phyloP scores from a whole-genome alignment of 2,113 vertebrate species.

The Propithecus coquereli region DNA sequence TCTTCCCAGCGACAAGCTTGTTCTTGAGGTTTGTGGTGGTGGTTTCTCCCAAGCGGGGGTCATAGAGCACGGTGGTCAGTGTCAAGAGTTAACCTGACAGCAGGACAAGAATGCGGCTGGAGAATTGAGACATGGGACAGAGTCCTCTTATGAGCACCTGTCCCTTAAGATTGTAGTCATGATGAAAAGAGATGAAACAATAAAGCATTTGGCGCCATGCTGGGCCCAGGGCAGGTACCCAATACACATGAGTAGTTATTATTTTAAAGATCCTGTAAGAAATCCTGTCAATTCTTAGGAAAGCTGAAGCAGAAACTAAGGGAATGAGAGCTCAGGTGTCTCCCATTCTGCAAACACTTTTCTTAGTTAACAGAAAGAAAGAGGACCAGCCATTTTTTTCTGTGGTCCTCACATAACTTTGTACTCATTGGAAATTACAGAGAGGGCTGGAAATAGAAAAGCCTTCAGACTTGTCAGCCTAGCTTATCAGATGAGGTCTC shows the following conservation, averaged over 20 bases:
- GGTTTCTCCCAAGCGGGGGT: not conserved
- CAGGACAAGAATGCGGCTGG: not conserved
- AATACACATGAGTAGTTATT: not conserved
- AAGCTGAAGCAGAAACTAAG: not conserved
- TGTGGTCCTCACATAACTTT: not conserved
- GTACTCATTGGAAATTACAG: not conserved
- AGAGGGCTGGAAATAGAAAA: not conserved
- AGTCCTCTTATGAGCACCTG: accelerated
- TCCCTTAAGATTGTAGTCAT: not conserved
- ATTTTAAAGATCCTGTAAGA: not conserved
- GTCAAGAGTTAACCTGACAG: not conserved
- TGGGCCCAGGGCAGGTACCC: not conserved
- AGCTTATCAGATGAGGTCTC: not conserved
- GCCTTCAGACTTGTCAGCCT: not conserved
- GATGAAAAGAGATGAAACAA: not conserved
- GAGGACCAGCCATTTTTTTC: not conserved
- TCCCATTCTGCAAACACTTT: not conserved
- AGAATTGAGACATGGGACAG: no score
- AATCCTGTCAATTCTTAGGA: not conserved
- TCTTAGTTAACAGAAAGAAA: not conserved
- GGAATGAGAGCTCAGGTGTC: not conserved
- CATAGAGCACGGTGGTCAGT: not conserved
- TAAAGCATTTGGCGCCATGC: not conserved
- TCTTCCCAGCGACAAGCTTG: not conserved
- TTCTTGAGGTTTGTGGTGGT: not conserved